Evolutionary conservation across 2,113 vertebrate genomes (phyloP).

Genomic region (Bubo scandiacus): DNA sequence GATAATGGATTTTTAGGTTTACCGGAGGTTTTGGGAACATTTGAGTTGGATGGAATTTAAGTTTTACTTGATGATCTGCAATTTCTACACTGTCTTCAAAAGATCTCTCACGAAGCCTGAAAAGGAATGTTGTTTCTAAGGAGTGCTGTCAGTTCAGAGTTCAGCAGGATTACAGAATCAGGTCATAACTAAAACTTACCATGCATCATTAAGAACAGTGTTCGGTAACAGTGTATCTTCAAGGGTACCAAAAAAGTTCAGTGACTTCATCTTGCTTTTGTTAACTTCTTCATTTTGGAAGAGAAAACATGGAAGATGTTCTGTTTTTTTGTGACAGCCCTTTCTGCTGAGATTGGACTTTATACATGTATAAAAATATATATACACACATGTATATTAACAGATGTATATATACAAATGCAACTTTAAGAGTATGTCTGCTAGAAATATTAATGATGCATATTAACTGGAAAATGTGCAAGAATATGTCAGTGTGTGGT

Average conservation of each 20-base stretch:
- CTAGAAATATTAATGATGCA: not conserved
- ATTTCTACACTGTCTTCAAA: not conserved
- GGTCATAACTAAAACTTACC: not conserved
- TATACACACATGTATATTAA: no score
- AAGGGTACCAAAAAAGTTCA: not conserved
- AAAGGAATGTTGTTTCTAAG: not conserved
- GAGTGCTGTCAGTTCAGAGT: not conserved
- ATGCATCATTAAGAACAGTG: not conserved
- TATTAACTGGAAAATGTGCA: not conserved
- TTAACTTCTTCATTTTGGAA: not conserved
- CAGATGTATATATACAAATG: rapidly evolving
- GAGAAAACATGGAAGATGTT: not conserved
- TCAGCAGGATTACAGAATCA: not conserved
- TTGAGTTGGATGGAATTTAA: not conserved
- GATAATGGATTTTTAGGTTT: not conserved
- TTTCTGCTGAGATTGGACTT: not conserved
- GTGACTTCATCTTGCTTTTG: not conserved
- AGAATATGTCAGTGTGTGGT: not conserved
- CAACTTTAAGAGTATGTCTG: not conserved
- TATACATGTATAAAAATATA: no score
- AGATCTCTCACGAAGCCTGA: not conserved
- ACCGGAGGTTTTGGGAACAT: not conserved
- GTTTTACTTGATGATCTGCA: not conserved
- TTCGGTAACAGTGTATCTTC: not conserved
- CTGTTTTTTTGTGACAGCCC: not conserved